Percentiles rank a stretch among this genome's conserved stretches.
Evolutionary conservation across 2,888 invertebrate genomes (phyloP).

Genomic region (Beris morrisii): DNA sequence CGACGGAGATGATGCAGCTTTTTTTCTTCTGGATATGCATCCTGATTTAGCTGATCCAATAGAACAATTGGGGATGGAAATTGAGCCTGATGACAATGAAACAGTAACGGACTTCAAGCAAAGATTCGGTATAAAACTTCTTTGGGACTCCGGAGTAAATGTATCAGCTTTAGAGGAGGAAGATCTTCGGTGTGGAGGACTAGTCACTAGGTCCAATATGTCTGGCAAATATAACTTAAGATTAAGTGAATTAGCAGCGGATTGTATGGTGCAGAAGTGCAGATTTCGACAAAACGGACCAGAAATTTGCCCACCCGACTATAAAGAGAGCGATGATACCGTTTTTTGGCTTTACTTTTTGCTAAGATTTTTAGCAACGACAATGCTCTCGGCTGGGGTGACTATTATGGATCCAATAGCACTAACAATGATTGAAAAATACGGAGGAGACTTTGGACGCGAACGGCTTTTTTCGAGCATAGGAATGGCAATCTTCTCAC

Average conservation of each 20-base stretch:
- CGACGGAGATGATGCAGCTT: slow-evolving; percentile 57
- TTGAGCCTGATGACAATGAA: slow-evolving; percentile 71
- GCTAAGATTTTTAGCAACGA: slow-evolving; percentile 75
- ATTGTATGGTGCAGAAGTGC: slow-evolving; percentile 78
- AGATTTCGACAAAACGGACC: slow-evolving; percentile 75
- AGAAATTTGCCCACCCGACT: slow-evolving; percentile 77
- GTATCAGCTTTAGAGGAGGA: slow-evolving; percentile 72
- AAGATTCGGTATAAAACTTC: slow-evolving; percentile 67
- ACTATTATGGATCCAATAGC: slow-evolving; percentile 89
- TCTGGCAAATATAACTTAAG: slow-evolving; percentile 61
- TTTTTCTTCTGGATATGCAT: slow-evolving; percentile 70
- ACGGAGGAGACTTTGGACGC: slow-evolving; percentile 79
- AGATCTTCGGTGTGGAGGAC: slow-evolving; percentile 74
- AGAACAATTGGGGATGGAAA: slow-evolving; percentile 75
- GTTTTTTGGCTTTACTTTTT: slow-evolving; percentile 84
- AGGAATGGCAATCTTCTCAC: slow-evolving; percentile 81
- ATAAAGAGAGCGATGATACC: slow-evolving; percentile 73
- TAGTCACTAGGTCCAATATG: slow-evolving; percentile 69
- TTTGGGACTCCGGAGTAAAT: slow-evolving; percentile 70
- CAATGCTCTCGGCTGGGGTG: slow-evolving; percentile 81
- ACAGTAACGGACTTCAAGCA: slow-evolving; percentile 74
- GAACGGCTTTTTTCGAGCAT: slow-evolving; percentile 79
- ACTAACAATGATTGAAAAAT: slow-evolving; percentile 80
- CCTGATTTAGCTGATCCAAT: slow-evolving; percentile 73
- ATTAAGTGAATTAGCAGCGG: slow-evolving; percentile 63